Conservation (phyloP, 2,888 invertebrate genomes). For the Mesorhabditis belari region DNA sequence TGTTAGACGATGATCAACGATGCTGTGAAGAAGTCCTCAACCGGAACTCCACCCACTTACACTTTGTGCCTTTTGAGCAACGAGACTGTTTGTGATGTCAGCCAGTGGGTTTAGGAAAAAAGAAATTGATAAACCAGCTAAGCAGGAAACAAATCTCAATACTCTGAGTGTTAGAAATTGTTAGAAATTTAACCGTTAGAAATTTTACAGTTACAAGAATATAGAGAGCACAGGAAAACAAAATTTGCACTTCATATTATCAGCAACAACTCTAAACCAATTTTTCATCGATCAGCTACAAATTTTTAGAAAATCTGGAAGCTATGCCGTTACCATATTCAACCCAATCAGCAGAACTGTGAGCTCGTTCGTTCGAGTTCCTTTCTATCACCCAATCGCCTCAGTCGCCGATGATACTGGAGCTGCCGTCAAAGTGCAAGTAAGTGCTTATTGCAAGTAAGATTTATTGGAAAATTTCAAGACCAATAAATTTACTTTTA, state of each 20-base stretch:
- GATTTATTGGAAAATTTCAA: not conserved
- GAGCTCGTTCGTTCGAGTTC: constrained; percentile 22
- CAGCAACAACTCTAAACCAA: no score
- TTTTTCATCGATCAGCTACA: no score
- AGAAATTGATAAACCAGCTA: not conserved
- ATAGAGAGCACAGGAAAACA: no score
- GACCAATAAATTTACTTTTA: not conserved
- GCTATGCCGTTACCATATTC: constrained; percentile 37
- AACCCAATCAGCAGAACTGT: constrained; percentile 22
- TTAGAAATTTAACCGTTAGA: no score
- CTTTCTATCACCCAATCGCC: constrained; percentile 22
- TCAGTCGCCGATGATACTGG: constrained; percentile 16
- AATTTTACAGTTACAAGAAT: no score
- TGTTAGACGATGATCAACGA: not conserved
- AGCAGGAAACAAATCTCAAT: no score
- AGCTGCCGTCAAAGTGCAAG: not conserved
- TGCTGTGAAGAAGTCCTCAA: not conserved
- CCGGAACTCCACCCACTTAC: constrained; percentile 7
- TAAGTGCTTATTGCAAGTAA: not conserved
- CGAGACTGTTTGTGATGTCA: constrained; percentile 41
- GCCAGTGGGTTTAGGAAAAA: constrained; percentile 16
- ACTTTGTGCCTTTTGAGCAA: constrained; percentile 38
- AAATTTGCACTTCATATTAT: no score
- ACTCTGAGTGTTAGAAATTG: no score
- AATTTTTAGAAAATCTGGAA: not conserved